Evolutionary conservation across 1,140 invertebrate genomes (phyloP).

Genomic region (Neelides sp.): DNA sequence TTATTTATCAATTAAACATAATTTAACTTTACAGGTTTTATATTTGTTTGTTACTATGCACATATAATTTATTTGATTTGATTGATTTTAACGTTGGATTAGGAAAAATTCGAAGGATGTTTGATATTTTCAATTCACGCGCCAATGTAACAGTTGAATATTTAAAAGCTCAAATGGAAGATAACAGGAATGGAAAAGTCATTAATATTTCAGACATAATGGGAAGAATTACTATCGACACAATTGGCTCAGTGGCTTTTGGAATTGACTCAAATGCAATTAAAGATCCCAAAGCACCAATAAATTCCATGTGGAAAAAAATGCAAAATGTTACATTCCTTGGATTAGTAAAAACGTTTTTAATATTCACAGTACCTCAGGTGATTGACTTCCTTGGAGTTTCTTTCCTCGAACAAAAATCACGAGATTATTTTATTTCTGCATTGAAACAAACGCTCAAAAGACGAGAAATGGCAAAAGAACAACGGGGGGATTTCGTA

Average conservation of each 20-base stretch:
- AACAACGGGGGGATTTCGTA: slow-evolving; percentile 36
- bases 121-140: slow-evolving; percentile 26
- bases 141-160: slow-evolving; percentile 5
- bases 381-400: not conserved
- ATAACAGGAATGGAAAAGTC: slow-evolving; percentile 17
- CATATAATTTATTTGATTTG: too few species aligned
- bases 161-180: not conserved
- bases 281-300: slow-evolving; percentile 41
- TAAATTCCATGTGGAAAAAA: slow-evolving; percentile 37
- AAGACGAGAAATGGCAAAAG: slow-evolving; percentile 33
- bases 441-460: slow-evolving; percentile 35
- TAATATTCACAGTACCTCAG: too few species aligned
- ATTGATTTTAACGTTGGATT: too few species aligned
- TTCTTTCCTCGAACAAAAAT: slow-evolving; percentile 5
- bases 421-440: slow-evolving; percentile 33
- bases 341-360: not conserved
- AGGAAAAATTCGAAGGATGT: slow-evolving; percentile 41
- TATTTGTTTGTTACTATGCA: too few species aligned
- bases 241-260: slow-evolving; percentile 45
- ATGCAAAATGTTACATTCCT: slow-evolving; percentile 32
- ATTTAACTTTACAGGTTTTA: too few species aligned
- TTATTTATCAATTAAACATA: too few species aligned
- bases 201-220: slow-evolving; percentile 41
- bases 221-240: slow-evolving; percentile 48
- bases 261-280: slow-evolving; percentile 48